A percentile compares a stretch with the other conserved stretches of the same genome.
phyloP scores from a whole-genome alignment of 2,113 vertebrate species.

The Ancistrus triradiatus region DNA sequence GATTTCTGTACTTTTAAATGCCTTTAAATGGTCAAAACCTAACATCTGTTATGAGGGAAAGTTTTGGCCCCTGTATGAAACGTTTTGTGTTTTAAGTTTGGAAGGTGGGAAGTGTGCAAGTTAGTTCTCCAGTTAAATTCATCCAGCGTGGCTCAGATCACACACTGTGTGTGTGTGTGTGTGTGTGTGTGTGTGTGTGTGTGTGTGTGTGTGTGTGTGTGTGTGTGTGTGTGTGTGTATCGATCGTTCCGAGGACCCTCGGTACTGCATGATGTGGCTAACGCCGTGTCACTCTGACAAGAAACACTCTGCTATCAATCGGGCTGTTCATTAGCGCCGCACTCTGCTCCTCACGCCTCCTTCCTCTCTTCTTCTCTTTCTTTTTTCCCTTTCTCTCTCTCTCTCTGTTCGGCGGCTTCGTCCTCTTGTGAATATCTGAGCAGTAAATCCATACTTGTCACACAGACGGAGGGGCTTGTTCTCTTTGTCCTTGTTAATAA shows the following conservation, averaged over 20 bases:
- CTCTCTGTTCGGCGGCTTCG: constrained; percentile 61
- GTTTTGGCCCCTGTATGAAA: too few species aligned
- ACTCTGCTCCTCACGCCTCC: constrained; percentile 41
- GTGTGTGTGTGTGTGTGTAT: constrained; percentile 42
- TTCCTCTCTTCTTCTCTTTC: constrained; percentile 10
- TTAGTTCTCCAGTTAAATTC: too few species aligned
- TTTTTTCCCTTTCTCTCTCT: constrained; percentile 28
- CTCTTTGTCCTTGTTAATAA: constrained; percentile 84
- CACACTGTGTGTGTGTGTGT: background rate
- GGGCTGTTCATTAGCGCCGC: constrained; percentile 30
- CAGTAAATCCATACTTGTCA: constrained; percentile 78
- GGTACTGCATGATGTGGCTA: constrained; percentile 69
- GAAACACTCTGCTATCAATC: constrained; percentile 31
- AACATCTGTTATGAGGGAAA: too few species aligned
- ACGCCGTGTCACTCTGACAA: constrained; percentile 65
- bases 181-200: constrained; percentile 43
- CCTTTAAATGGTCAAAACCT: too few species aligned
- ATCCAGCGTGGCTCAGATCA: background rate
- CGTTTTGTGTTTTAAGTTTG: too few species aligned
- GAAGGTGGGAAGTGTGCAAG: too few species aligned
- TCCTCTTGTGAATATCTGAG: constrained; percentile 73
- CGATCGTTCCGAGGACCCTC: constrained; percentile 54
- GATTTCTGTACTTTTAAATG: too few species aligned
- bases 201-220: constrained; percentile 13
- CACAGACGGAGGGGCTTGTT: constrained; percentile 62